Evolutionary conservation across 2,113 vertebrate species (phyloP).

Genomic region (Sorex fumeus): DNA sequence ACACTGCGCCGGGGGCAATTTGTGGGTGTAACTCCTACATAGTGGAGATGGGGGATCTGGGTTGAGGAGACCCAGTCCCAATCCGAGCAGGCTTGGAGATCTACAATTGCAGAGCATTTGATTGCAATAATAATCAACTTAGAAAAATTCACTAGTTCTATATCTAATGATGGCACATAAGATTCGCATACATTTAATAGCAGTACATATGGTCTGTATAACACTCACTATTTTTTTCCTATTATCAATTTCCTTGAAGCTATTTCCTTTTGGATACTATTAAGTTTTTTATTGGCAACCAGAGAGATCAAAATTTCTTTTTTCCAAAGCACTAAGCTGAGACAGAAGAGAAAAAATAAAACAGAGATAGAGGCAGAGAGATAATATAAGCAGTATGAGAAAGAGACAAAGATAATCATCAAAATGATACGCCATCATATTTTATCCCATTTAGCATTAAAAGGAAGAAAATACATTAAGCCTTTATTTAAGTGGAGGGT

Average conservation of each 20-base stretch:
- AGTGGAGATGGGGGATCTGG: too few species aligned
- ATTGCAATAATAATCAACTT: not conserved
- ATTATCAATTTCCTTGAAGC: not conserved
- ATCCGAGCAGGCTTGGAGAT: too few species aligned
- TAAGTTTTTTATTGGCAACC: not conserved
- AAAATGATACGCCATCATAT: too few species aligned
- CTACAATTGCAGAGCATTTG: too few species aligned
- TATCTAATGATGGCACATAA: not conserved
- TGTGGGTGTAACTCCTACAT: too few species aligned
- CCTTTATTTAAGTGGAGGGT: not conserved
- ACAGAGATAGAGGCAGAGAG: conserved; percentile 2
- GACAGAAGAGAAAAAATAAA: not conserved
- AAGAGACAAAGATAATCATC: not conserved
- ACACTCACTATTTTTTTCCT: not conserved
- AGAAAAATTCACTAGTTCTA: not conserved
- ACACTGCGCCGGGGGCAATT: too few species aligned
- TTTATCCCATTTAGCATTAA: not conserved
- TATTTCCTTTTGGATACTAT: not conserved
- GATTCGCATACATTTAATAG: not conserved
- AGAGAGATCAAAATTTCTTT: too few species aligned
- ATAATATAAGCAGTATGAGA: not conserved
- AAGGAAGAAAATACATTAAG: not conserved
- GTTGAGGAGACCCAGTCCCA: too few species aligned
- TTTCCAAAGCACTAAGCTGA: not conserved
- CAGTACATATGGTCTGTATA: not conserved